A percentile compares a stretch with the other conserved stretches of the same genome.
Evolutionary conservation across 2,113 vertebrate genomes (phyloP).

Genomic region (Centrocercus urophasianus): DNA sequence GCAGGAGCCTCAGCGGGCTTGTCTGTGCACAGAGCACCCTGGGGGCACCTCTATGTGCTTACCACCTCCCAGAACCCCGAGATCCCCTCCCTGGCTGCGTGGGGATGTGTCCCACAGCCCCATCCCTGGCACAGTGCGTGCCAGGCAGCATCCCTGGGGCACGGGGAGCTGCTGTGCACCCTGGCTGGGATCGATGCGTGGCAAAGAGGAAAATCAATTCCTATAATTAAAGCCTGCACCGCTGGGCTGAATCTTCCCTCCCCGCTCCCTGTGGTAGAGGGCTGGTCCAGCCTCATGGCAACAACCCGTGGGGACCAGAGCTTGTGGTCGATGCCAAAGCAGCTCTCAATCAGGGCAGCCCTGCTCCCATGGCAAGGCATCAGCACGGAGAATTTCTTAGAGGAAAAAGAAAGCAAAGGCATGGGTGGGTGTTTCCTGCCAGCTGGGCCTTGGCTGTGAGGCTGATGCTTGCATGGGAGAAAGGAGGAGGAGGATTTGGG

Average conservation of each 20-base stretch:
- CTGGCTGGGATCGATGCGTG: slow-evolving; percentile 10
- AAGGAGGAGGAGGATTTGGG: fast-evolving
- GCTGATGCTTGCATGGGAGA: neutral
- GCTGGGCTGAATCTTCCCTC: neutral
- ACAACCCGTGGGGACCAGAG: fast-evolving
- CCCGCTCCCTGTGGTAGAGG: neutral
- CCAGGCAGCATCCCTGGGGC: neutral
- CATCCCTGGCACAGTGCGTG: fast-evolving
- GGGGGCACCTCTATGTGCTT: fast-evolving
- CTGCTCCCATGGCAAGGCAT: fast-evolving
- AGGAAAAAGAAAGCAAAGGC: neutral
- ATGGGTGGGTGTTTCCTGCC: neutral
- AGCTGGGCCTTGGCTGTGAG: neutral
- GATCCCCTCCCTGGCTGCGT: fast-evolving
- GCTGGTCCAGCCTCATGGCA: neutral
- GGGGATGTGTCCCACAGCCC: neutral
- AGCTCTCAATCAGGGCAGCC: neutral
- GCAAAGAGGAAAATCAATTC: slow-evolving; percentile 20
- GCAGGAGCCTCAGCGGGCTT: neutral
- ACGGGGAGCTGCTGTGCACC: neutral
- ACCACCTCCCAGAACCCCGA: fast-evolving
- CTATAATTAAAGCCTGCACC: slow-evolving; percentile 6
- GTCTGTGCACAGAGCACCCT: fast-evolving
- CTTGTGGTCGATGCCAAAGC: neutral
- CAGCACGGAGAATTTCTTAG: neutral